Evolutionary conservation across 2,888 invertebrate genomes (phyloP), one percentile per base, ranked within the genome.

Genomic region (Diabrotica balteata): DNA sequence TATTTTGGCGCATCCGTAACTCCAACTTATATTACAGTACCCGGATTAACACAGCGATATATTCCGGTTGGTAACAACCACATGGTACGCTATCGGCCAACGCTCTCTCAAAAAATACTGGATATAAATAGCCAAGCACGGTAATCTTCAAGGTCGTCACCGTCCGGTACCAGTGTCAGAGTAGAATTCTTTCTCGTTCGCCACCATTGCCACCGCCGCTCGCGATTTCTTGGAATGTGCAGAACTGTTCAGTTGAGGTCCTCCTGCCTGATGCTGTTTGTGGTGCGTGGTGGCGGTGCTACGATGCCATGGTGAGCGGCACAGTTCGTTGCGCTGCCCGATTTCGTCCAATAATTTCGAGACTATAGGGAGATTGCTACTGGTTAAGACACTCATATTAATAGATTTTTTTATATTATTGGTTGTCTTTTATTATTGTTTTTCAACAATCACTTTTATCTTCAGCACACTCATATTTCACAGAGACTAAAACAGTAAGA

Each of bases 41-140:
- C 32, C 32, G 32, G 32, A 32, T 32, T 32, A 32, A 32, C 32
- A 32, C 2, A 32, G 32, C 32, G 32, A 32, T 32, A 5, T 57
- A 63, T 63, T 63, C 63, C 63, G 63, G 57, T 63, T 63, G 17
- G 63, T 57, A 63, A 63, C 63, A 63, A 55, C 52, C 49, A 32
- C 57, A n/a, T 8, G 50, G 51, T 42, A 59, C 43, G 61, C 46
- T 61, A 61, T 61, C 55, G 63, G 63, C 11, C 63, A 57, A 51
- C 63, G 63, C 57, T 57, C 63, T 63, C 46, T 63, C 63, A 51
- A 63, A 63, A 55, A 63, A 63, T 63, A 55, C 49, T 47, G 42
- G 22, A 57, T 63, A 63, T 55, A 63, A 63, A 63, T 63, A 63
- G 57, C 57, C 50, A 63, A 55, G 47, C 50, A 57, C 50, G 59